These are phyloP conservation scores for Onthophagus taurus DNA, from an alignment of 1,140 invertebrate genomes.

Conservation along the genomic window DNA sequence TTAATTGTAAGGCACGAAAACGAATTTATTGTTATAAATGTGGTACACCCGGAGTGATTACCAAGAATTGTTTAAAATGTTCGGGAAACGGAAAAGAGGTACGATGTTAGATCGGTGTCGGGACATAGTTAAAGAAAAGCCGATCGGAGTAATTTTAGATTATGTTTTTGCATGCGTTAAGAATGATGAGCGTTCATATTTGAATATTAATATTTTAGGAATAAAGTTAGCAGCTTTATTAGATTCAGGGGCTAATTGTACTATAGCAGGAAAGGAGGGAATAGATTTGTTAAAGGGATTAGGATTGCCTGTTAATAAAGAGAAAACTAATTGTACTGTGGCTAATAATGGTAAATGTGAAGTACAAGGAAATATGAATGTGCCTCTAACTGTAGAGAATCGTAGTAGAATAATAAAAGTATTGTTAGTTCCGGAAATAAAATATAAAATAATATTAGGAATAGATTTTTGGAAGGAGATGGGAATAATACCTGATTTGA, in stretches of 20 bases:
- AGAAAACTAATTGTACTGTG: slow-evolving; percentile 8
- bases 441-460: slow-evolving; percentile 8
- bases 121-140: background rate
- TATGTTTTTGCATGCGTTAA: slow-evolving; percentile 8
- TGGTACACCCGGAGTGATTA: background rate
- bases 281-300: slow-evolving; percentile 1
- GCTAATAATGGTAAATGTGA: slow-evolving; percentile 13
- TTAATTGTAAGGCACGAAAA: background rate
- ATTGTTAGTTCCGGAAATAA: no score
- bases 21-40: no score
- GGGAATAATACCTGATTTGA: no score
- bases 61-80: background rate
- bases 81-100: background rate
- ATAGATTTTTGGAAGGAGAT: slow-evolving; percentile 11
- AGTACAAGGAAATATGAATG: slow-evolving; percentile 1
- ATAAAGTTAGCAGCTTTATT: background rate
- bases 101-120: background rate
- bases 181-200: slow-evolving; percentile 8
- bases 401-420: background rate
- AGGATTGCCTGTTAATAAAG: background rate
- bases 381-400: slow-evolving; percentile 2
- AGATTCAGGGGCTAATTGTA: slow-evolving; percentile 7
- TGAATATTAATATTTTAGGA: slow-evolving; percentile 10
- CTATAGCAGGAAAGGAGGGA: slow-evolving; percentile 3
- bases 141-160: slow-evolving; percentile 3